A percentile compares a stretch with the other conserved stretches of the same genome.
Conservation (phyloP, 2,113 vertebrate genomes). For the Lycaon pictus region DNA sequence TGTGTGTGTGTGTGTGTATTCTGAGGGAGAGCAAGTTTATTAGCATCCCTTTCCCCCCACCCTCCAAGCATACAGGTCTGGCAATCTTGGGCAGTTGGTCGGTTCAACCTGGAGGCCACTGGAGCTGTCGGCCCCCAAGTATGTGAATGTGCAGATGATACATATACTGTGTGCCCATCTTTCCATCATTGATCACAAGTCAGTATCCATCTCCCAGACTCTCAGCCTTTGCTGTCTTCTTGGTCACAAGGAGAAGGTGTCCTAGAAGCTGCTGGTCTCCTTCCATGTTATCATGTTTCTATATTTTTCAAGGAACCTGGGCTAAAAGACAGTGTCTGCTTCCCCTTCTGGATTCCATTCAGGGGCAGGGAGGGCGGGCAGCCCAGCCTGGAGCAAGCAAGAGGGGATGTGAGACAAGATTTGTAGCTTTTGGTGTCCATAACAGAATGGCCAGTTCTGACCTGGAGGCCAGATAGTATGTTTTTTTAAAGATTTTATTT, state of each 20-base stretch:
- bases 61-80: background rate
- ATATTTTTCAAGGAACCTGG: background rate
- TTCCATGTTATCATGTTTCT: background rate
- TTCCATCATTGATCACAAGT: slow-evolving; percentile 96
- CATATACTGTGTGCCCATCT: slow-evolving; percentile 94
- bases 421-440: background rate
- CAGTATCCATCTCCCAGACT: slow-evolving; percentile 92
- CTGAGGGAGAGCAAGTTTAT: slow-evolving; percentile 53
- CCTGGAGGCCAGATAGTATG: background rate
- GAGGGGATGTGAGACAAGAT: background rate
- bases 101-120: slow-evolving; percentile 95
- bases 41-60: background rate
- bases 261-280: slow-evolving; percentile 91
- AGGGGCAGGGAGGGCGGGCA: too few relatives aligned
- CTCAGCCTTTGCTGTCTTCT: slow-evolving; percentile 91
- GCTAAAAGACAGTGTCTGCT: background rate
- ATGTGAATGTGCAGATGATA: slow-evolving; percentile 97
- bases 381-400: background rate
- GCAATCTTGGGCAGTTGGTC: background rate
- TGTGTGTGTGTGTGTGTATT: too few relatives aligned
- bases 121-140: slow-evolving; percentile 95
- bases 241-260: slow-evolving; percentile 95
- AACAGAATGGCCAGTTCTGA: background rate
- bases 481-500: background rate
- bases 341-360: background rate